These are phyloP conservation scores for Irena cyanogastra DNA, from an alignment of 2,113 vertebrate species.

Conservation along the genomic window DNA sequence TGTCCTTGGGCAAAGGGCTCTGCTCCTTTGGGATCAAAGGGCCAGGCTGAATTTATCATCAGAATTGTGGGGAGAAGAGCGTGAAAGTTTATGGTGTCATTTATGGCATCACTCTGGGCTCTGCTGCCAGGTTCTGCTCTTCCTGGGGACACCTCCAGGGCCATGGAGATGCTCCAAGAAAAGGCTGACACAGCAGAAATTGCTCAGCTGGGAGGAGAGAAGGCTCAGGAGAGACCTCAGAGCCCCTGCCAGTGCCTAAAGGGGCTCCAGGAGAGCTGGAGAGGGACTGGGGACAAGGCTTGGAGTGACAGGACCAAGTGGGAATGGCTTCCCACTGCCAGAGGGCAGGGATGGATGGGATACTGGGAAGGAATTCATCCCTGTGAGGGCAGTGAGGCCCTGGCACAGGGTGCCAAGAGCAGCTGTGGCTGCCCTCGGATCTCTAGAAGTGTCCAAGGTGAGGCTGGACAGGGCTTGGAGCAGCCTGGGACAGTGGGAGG, in stretches of 20 bases:
- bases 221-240: not conserved
- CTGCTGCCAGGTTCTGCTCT: not conserved
- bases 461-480: not conserved
- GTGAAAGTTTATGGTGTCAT: not conserved
- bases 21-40: not conserved
- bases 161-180: rapidly evolving
- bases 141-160: too few species aligned
- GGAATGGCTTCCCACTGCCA: not conserved
- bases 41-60: not conserved
- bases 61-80: not conserved
- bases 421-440: not conserved
- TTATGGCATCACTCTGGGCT: not conserved
- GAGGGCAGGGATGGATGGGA: not conserved
- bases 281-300: not conserved
- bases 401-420: rapidly evolving
- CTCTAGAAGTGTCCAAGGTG: not conserved
- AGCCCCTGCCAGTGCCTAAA: not conserved
- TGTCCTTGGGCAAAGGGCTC: not conserved
- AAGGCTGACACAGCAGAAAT: not conserved
- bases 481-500: not conserved
- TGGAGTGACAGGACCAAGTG: not conserved
- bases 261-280: not conserved
- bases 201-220: not conserved
- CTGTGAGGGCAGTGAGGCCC: rapidly evolving
- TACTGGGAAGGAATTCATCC: not conserved